Conservation (phyloP, 2,888 invertebrate species). For the Tineola bisselliella region DNA sequence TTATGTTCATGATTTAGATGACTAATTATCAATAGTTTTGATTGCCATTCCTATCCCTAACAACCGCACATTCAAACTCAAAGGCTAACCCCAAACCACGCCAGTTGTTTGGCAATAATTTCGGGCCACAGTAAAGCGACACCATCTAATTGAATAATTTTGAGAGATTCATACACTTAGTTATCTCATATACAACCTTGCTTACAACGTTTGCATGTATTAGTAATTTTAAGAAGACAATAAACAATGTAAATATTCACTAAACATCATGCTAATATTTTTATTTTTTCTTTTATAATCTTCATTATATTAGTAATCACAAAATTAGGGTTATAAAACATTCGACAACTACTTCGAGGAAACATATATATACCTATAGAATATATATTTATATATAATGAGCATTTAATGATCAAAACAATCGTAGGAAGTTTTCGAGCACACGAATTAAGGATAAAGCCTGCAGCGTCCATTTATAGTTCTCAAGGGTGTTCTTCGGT, state of each 20-base stretch:
- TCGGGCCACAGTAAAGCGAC: not conserved
- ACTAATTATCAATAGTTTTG: not conserved
- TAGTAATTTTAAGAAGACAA: too few relatives aligned
- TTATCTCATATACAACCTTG: not conserved
- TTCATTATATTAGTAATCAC: too few relatives aligned
- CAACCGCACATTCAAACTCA: not conserved
- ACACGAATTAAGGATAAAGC: conserved; percentile 7
- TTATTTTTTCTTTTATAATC: too few relatives aligned
- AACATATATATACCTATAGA: too few relatives aligned
- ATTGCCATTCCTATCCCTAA: not conserved
- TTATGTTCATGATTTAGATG: too few relatives aligned
- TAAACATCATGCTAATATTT: too few relatives aligned
- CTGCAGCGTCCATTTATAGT: conserved; percentile 9
- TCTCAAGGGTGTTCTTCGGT: conserved; percentile 10
- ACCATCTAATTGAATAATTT: not conserved
- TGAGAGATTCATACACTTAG: not conserved
- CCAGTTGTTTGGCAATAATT: not conserved
- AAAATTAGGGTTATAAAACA: not conserved
- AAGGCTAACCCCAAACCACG: not conserved
- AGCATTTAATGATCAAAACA: conserved; percentile 7
- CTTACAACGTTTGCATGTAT: too few relatives aligned
- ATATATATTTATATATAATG: conserved; percentile 1
- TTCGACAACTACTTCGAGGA: not conserved
- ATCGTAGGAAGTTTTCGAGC: conserved; percentile 1
- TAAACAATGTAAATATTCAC: too few relatives aligned